Evolutionary conservation across 2,113 vertebrate genomes (phyloP).

Genomic region (Microcebus murinus): DNA sequence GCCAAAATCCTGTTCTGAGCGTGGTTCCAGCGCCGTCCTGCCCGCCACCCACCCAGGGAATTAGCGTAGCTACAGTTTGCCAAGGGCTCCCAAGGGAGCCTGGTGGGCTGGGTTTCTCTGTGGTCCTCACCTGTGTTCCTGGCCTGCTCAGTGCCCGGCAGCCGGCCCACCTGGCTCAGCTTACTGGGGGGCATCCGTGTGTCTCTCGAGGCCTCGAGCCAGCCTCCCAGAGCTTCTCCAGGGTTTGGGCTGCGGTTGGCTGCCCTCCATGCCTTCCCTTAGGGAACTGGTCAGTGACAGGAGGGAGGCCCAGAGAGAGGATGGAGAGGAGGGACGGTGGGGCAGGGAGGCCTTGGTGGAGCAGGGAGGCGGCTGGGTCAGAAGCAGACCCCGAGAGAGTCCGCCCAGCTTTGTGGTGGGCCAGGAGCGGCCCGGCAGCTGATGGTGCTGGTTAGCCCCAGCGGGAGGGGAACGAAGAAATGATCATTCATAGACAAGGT

Average conservation of each 20-base stretch:
- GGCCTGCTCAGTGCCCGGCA: rapidly evolving
- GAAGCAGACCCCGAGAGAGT: background rate
- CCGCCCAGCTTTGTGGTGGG: background rate
- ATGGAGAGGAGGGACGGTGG: background rate
- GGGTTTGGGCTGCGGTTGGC: background rate
- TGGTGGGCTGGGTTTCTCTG: background rate
- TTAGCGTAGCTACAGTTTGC: rapidly evolving
- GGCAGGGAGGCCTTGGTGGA: background rate
- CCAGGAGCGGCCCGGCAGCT: background rate
- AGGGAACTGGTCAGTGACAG: background rate
- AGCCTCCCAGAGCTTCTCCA: background rate
- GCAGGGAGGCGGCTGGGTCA: background rate
- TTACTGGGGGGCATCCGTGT: too few relatives aligned
- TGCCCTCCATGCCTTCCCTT: background rate
- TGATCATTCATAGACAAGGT: rapidly evolving
- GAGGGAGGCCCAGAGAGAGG: too few relatives aligned
- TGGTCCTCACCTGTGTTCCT: background rate
- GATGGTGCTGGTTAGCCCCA: background rate
- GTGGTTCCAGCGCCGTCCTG: rapidly evolving
- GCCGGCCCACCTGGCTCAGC: rapidly evolving
- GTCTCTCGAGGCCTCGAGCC: rapidly evolving
- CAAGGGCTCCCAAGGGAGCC: background rate
- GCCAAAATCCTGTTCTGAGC: background rate
- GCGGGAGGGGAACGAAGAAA: rapidly evolving
- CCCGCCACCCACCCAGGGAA: background rate